phyloP scores from a whole-genome alignment of 2,797 vertebrate genomes.

The Pogonophryne albipinna region DNA sequence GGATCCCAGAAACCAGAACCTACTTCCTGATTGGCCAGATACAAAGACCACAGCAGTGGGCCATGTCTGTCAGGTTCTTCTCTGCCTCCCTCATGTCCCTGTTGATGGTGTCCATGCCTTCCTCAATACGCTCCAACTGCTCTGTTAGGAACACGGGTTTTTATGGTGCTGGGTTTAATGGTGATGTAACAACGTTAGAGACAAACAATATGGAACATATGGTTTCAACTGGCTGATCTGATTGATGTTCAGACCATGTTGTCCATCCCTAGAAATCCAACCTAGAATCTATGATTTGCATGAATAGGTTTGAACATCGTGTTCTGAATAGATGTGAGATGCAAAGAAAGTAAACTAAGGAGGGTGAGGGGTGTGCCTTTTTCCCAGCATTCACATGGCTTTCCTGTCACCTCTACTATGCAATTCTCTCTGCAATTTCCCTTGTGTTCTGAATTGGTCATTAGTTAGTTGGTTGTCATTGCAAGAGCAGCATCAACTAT shows the following conservation, averaged over 20 bases:
- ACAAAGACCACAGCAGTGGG: slow-evolving; percentile 84
- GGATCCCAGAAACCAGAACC: slow-evolving; percentile 29
- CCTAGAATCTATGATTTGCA: background rate
- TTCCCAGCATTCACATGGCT: too few species aligned
- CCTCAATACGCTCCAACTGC: slow-evolving; percentile 86
- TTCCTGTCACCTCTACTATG: too few species aligned
- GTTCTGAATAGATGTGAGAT: too few species aligned
- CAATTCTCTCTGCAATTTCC: too few species aligned
- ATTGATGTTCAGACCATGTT: background rate
- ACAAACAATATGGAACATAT: background rate
- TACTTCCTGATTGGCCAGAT: slow-evolving; percentile 80
- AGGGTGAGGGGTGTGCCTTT: too few species aligned
- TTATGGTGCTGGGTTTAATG: background rate
- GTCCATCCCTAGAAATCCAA: background rate
- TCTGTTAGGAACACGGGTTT: slow-evolving; percentile 72
- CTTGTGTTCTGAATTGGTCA: too few species aligned
- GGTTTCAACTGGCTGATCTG: background rate
- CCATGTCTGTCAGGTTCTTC: slow-evolving; percentile 87
- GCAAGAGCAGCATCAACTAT: too few species aligned
- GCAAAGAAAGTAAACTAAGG: too few species aligned
- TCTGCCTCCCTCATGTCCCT: slow-evolving; percentile 87
- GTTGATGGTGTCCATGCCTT: slow-evolving; percentile 87
- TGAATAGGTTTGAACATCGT: too few species aligned
- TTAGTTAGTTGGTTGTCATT: too few species aligned
- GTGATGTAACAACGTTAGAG: background rate